Base-by-base conservation (phyloP, 2,113 vertebrate species). In the Podiceps cristatus region DNA sequence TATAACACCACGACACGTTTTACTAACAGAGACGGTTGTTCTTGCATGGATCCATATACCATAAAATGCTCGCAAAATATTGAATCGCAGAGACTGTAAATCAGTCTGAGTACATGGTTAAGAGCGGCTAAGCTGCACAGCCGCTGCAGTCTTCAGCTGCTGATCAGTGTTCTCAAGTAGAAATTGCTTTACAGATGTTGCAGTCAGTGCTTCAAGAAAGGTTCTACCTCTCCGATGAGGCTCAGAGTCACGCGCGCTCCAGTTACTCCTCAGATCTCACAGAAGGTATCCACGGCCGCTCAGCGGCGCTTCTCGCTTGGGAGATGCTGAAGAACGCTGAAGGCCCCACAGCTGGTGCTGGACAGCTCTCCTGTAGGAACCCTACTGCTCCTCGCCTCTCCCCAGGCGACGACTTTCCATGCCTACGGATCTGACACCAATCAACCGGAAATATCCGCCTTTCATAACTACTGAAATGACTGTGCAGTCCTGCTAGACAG, bases 321-420 rank as follows among this genome's bases (percentile, higher is more conserved):
- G 59, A 92, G 62, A 37, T 3, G 18, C 66, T 73, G 58, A 35
- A 68, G 78, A 72, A 63, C 79, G 56, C 44, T 45, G 76, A 68
- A 85, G 85, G 40, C 45, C 33, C 74, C 67, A 10, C 18, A 29
- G 10, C 2, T 23, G 56, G 44, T 78, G 69, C 94, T 91, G 92
- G 84, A 66, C 79, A 93, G 86, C 76, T 83, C 73, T 94, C 37
- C 67, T 24, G 63, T 18, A 69, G 83, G 78, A 64, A 25, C 8
- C 64, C 74, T 22, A 2, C 71, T 17, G 74, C 82, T 60, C 6
- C 35, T 33, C 0, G 3, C 72, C 50, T 68, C 58, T 82, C 40
- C 14, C 29, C 49, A 33, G 33, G 73, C 3, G 0, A 10, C 0
- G 33, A 3, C 56, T 24, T 47, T 9, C 76, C 50, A 8, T 1